Conservation (phyloP, 2,113 vertebrate species). For the Etia nguti region DNA sequence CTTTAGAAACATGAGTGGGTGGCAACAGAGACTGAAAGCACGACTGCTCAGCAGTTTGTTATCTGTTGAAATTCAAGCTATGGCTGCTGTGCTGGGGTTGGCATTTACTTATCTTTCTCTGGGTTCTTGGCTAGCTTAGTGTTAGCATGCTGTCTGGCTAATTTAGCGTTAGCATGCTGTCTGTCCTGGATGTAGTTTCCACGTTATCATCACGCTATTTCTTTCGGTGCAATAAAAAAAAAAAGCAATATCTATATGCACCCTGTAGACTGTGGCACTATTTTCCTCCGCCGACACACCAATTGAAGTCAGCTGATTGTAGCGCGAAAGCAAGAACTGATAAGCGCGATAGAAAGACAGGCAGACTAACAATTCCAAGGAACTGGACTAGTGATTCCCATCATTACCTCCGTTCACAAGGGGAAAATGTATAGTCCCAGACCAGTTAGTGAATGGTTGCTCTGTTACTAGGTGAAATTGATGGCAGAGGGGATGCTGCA, state of each 20-base stretch:
- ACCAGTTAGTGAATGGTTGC: neutral
- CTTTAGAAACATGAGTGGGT: neutral
- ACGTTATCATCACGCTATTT: neutral
- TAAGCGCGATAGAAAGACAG: rapidly evolving
- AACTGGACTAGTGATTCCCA: neutral
- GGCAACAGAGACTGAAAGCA: neutral
- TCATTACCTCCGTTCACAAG: neutral
- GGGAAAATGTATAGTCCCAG: neutral
- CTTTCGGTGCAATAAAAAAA: neutral
- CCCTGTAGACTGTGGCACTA: neutral
- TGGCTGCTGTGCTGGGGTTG: neutral
- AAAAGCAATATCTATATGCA: neutral
- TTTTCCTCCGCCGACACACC: neutral
- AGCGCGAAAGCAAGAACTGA: rapidly evolving
- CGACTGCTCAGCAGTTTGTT: neutral
- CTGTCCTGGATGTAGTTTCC: neutral
- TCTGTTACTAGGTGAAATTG: neutral
- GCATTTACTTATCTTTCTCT: neutral
- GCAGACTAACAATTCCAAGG: neutral
- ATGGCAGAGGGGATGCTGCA: neutral
- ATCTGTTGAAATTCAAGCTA: neutral
- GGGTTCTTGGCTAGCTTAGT: neutral
- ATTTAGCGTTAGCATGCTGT: neutral
- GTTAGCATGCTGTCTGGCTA: neutral
- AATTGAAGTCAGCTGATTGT: neutral